Percentiles rank a stretch among this genome's conserved stretches.
These are phyloP conservation scores for Eulithis testata DNA, from an alignment of 2,888 invertebrate species.

Conservation along the genomic window DNA sequence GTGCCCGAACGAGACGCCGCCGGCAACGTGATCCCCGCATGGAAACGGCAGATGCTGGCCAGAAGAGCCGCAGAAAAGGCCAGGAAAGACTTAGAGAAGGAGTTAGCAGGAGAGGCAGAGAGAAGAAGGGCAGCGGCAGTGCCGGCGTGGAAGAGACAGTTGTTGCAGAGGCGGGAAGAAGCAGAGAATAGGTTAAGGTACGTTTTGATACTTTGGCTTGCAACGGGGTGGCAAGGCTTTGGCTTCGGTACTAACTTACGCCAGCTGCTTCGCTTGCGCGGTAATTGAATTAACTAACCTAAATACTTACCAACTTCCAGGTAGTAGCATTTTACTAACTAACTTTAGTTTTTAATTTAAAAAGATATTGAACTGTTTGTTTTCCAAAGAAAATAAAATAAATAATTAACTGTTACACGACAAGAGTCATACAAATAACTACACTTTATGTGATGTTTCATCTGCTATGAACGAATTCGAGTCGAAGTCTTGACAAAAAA, in stretches of 20 bases:
- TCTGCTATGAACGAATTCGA: too few relatives aligned
- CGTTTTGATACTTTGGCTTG: slow-evolving; percentile 48
- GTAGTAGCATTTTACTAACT: too few relatives aligned
- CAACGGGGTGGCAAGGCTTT: not conserved
- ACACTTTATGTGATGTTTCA: too few relatives aligned
- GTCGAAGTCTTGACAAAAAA: too few relatives aligned
- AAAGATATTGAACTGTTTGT: too few relatives aligned
- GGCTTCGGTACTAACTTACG: not conserved
- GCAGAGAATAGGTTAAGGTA: slow-evolving; percentile 91
- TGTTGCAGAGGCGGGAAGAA: slow-evolving; percentile 92
- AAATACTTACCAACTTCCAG: not conserved
- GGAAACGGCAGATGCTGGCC: slow-evolving; percentile 98
- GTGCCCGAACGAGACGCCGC: slow-evolving; percentile 95
- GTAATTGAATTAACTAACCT: not conserved
- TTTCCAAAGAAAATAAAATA: too few relatives aligned
- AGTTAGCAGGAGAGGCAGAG: slow-evolving; percentile 93
- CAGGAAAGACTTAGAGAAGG: slow-evolving; percentile 94
- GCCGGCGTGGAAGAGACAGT: slow-evolving; percentile 97
- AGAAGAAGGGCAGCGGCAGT: slow-evolving; percentile 93
- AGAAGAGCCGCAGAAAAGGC: slow-evolving; percentile 97
- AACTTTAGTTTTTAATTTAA: too few relatives aligned
- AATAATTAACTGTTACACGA: too few relatives aligned
- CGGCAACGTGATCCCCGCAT: slow-evolving; percentile 95
- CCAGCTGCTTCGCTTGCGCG: not conserved
- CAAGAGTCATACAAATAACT: too few relatives aligned